Evolutionary conservation across 1,140 invertebrate species (phyloP), one percentile per base, ranked within the genome.

Genomic region (Vollenhovia emeryi): DNA sequence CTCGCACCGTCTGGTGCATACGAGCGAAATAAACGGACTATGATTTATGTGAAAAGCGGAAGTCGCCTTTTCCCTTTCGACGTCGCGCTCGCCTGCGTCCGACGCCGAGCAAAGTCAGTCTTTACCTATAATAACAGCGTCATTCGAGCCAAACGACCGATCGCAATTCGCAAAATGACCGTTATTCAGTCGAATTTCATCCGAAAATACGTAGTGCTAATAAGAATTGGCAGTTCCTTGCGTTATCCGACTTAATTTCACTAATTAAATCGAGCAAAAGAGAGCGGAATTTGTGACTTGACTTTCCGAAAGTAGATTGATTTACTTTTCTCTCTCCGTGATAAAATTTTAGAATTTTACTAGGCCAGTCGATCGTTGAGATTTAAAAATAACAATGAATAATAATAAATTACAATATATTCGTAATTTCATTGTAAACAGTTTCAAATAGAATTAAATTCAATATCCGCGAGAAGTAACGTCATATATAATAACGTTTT

Each of bases 1-100:
- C 18, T 68, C 36, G 62, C 36, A 55, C 11, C 8, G 52, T 82
- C 78, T 43, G 50, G 40, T 73, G 50, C 50, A 27, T 73, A 73
- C 21, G 27, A 82, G 66, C 78, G 78, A 80, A 80, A 80, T 71
- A 80, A 80, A 71, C 36, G 50, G 45, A 82, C 78, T 82, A 40
- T 82, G 78, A 82, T 82, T 82, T 82, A 82, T 73, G 78, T 82
- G 78, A 82, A 82, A 82, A 82, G 78, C 78, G 78, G 78, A 82
- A 82, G 78, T 82, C 66, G 55, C 18, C 50, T 82, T 82, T 82
- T 82, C 64, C 52, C 78, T 82, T 82, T 82, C 78, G 50, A 82
- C 27, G 50, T 82, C 18, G 36, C 78, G 64, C 57, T 66, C 18
- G 30, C 45, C 18, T 85, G 85, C 78, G 24, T 33, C 6, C 64